Conservation (phyloP, 2,113 vertebrate genomes). For the Salvator merianae region DNA sequence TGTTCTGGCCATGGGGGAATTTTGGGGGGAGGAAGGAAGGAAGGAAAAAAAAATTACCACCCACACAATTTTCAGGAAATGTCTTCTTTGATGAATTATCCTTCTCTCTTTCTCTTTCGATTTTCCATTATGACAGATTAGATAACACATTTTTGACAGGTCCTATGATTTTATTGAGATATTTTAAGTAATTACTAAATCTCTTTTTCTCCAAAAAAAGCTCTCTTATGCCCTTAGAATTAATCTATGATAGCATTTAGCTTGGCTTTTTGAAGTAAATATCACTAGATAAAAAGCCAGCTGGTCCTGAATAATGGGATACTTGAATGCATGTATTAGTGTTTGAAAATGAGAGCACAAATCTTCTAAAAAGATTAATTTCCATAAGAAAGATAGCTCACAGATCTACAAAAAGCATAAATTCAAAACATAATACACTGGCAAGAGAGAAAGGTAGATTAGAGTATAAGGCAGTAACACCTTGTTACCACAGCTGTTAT, state of each 20-base stretch:
- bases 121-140: slow-evolving; percentile 73
- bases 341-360: slow-evolving; percentile 90
- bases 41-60: slow-evolving; percentile 53
- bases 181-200: slow-evolving; percentile 85
- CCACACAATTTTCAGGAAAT: slow-evolving; percentile 57
- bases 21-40: not conserved
- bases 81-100: slow-evolving; percentile 71
- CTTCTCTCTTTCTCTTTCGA: slow-evolving; percentile 66
- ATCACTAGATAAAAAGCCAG: slow-evolving; percentile 95
- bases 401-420: slow-evolving; percentile 92
- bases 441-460: slow-evolving; percentile 85
- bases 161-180: slow-evolving; percentile 82
- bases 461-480: slow-evolving; percentile 87
- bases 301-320: slow-evolving; percentile 91
- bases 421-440: slow-evolving; percentile 94
- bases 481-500: slow-evolving; percentile 89
- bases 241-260: slow-evolving; percentile 95
- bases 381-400: slow-evolving; percentile 98
- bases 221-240: slow-evolving; percentile 82
- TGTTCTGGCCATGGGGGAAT: not conserved
- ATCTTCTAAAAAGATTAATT: slow-evolving; percentile 94
- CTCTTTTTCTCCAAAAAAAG: slow-evolving; percentile 76
- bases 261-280: slow-evolving; percentile 93
- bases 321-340: slow-evolving; percentile 93
- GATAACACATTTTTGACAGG: slow-evolving; percentile 78